These are phyloP conservation scores for Vipera ursinii DNA, from an alignment of 2,797 vertebrate species.

Conservation along the genomic window DNA sequence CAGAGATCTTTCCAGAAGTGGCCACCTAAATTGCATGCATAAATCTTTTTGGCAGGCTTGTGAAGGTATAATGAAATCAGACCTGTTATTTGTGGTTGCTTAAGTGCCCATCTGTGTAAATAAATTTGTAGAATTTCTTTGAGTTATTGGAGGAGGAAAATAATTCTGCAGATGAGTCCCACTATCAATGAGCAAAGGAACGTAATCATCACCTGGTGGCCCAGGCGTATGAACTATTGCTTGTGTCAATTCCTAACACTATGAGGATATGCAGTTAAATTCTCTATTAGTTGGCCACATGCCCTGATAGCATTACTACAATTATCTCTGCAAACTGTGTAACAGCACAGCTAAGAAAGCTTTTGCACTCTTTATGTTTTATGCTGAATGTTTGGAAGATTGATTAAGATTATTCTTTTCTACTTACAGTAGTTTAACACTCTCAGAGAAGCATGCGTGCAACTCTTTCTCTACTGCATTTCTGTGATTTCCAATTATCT, in stretches of 20 bases:
- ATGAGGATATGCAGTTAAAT: neutral
- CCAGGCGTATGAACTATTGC: neutral
- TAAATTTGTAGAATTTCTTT: neutral
- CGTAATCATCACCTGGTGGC: neutral
- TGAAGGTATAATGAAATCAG: constrained; percentile 6
- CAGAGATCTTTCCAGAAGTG: neutral
- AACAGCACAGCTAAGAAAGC: neutral
- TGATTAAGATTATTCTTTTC: neutral
- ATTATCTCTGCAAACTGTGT: neutral
- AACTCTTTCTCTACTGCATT: neutral
- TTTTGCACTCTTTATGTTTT: neutral
- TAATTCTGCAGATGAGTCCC: neutral
- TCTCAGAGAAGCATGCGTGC: neutral
- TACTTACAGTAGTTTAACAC: neutral
- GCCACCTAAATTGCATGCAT: constrained; percentile 13
- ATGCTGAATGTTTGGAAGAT: too few species aligned
- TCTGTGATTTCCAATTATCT: neutral
- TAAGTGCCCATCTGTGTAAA: neutral
- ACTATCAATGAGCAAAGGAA: neutral
- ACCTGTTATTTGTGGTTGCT: neutral
- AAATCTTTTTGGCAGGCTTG: constrained; percentile 1
- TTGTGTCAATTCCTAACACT: neutral
- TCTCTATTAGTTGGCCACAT: neutral
- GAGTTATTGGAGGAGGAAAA: neutral
- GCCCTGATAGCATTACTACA: neutral